Evolutionary conservation across 2,113 vertebrate species (phyloP).

Genomic region (Cyphomyrus discorhynchus): DNA sequence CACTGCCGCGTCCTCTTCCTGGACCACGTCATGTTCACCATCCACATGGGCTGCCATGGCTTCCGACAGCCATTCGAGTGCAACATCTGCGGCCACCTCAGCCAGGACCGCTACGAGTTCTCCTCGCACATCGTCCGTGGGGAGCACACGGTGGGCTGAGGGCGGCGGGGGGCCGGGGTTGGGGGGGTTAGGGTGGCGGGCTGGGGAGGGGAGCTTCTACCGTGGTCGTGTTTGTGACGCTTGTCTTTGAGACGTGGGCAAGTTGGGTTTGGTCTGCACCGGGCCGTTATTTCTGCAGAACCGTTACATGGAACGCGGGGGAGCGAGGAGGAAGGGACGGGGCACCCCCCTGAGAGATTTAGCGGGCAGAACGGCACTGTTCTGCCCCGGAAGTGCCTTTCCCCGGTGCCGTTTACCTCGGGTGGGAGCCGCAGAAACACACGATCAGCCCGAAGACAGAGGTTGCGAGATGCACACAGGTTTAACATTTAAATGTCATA

Average conservation of each 20-base stretch:
- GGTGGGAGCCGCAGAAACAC: slow-evolving; percentile 14
- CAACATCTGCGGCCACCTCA: slow-evolving; percentile 95
- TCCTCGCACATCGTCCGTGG: slow-evolving; percentile 93
- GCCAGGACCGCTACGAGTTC: slow-evolving; percentile 96
- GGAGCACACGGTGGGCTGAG: slow-evolving; percentile 83
- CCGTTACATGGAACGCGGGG: background rate
- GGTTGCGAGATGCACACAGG: background rate
- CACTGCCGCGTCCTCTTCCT: slow-evolving; percentile 95
- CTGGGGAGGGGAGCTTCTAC: background rate
- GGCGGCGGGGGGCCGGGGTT: background rate
- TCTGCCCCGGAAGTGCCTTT: slow-evolving; percentile 54
- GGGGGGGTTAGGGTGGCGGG: background rate
- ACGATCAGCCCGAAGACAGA: background rate
- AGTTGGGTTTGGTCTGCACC: slow-evolving; percentile 57
- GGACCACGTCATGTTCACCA: slow-evolving; percentile 98
- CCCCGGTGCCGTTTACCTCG: slow-evolving; percentile 29
- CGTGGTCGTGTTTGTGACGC: slow-evolving; percentile 8
- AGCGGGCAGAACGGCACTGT: slow-evolving; percentile 37
- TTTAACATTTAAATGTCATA: slow-evolving; percentile 20
- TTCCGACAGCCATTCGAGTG: slow-evolving; percentile 96
- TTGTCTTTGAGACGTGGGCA: slow-evolving; percentile 40
- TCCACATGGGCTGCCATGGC: slow-evolving; percentile 98
- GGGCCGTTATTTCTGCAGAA: background rate
- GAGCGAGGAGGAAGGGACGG: background rate
- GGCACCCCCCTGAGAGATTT: slow-evolving; percentile 28